Base-by-base conservation (phyloP, 92 coral and sea anemone species). In the Chrysogorgia sp. region DNA sequence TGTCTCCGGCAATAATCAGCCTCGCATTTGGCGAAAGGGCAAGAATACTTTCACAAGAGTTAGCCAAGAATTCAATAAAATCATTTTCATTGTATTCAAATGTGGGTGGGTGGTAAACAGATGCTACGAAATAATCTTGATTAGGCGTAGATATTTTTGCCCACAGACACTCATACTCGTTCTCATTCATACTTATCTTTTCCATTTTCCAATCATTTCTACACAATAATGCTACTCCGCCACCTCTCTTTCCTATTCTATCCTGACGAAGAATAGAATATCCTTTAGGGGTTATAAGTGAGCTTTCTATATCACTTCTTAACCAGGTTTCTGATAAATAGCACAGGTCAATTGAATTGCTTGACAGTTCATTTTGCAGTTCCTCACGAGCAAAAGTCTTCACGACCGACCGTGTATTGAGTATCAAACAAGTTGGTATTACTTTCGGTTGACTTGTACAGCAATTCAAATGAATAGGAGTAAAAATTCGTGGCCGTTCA, bases 51-150 rank as follows among this genome's bases (percentile, higher is more conserved):
- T 72, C 79, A 20, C 77, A 76, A 53, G 77, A 63, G 40, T 76
- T 59, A 0, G 58, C 71, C 61, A 76, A 17, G 53, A 76, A 76
- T 35, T 59, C 71, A 76, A 76, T 58, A 34, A 76, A 59, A 57
- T 63, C 82, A 43, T 72, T 35, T 62, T 77, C 82, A 33, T 37
- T 7, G 60, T 63, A 63, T 59, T 77, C 82, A 77, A 58, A 77
- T 30, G 57, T 70, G 34, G 82, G 72, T 62, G 59, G 82, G 60
- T 77, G 82, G 34, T 76, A 76, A 22, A 76, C 48, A 22, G 74
- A 76, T 69, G 81, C 69, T 7, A 76, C 81, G 40, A 37, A 63
- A 48, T 62, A 77, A 59, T 77, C 82, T 41, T 77, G 82, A 77
- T 77, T 77, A 41, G 82, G 63, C 24, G 80, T 55, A 49, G 84